These are phyloP conservation scores for Sinotaia quadrata DNA, from an alignment of 2,888 invertebrate species.

Conservation along the genomic window DNA sequence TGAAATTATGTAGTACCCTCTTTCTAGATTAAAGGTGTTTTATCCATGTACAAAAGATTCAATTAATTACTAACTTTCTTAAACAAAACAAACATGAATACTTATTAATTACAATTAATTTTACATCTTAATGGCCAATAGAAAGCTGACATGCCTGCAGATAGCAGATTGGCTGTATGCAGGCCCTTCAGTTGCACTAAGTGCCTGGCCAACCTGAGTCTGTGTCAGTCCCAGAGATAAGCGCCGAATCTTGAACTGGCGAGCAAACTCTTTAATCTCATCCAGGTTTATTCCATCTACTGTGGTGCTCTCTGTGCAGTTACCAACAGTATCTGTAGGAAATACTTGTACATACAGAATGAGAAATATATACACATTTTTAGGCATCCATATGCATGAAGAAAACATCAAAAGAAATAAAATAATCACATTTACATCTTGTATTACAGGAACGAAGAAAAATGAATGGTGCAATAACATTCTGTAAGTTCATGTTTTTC, in stretches of 20 bases:
- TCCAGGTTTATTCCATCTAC: slow-evolving; percentile 97
- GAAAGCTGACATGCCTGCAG: slow-evolving; percentile 98
- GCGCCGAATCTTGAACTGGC: slow-evolving; percentile 94
- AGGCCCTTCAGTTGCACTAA: slow-evolving; percentile 96
- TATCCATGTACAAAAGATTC: too few species aligned
- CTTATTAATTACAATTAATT: too few species aligned
- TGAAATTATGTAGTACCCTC: too few species aligned
- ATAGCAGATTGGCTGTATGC: slow-evolving; percentile 99
- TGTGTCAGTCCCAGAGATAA: slow-evolving; percentile 94
- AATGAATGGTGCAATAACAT: not conserved
- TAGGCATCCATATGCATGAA: too few species aligned
- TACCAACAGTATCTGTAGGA: slow-evolving; percentile 78
- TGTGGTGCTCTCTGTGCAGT: slow-evolving; percentile 92
- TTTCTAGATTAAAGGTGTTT: too few species aligned
- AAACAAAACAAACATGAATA: too few species aligned
- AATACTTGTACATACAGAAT: slow-evolving; percentile 4
- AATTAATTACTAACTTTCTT: too few species aligned
- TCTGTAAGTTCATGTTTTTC: too few species aligned
- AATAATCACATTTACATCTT: not conserved
- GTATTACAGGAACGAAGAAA: not conserved
- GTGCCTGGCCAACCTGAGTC: slow-evolving; percentile 89
- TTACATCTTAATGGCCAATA: not conserved
- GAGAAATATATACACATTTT: too few species aligned
- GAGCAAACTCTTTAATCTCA: slow-evolving; percentile 98
- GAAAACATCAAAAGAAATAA: not conserved